phyloP scores from a whole-genome alignment of 2,797 vertebrate genomes.

The Emydoidea blandingii region DNA sequence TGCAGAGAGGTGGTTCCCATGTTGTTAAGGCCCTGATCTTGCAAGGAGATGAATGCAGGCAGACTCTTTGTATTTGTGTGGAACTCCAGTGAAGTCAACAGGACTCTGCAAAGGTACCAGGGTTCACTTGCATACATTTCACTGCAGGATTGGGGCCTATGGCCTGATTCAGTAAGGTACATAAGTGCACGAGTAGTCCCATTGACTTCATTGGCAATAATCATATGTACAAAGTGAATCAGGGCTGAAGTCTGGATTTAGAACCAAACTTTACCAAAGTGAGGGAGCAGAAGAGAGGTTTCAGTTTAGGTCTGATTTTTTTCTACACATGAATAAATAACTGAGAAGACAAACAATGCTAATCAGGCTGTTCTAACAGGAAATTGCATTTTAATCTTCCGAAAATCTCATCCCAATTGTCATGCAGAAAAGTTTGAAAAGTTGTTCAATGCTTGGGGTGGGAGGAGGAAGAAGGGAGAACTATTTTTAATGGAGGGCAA shows the following conservation, averaged over 20 bases:
- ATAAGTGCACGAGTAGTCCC: not conserved
- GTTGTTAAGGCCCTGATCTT: not conserved
- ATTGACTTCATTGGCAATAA: constrained; percentile 14
- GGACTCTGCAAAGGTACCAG: not conserved
- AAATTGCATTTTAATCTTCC: not conserved
- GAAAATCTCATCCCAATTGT: not conserved
- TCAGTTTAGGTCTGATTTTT: not conserved
- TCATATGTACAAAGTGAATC: not conserved
- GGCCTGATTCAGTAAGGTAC: constrained; percentile 1
- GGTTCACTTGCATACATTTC: not conserved
- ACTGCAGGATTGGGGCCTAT: not conserved
- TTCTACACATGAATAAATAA: not conserved
- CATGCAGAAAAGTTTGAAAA: not conserved
- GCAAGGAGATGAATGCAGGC: not conserved
- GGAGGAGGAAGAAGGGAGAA: not conserved
- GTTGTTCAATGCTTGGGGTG: not conserved
- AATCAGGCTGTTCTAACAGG: not conserved
- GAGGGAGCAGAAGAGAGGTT: not conserved
- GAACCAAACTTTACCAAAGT: not conserved
- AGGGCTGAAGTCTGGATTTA: constrained; percentile 3
- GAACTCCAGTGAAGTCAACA: not conserved
- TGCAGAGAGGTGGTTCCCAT: not conserved
- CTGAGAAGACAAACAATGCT: not conserved
- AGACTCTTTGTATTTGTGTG: not conserved
- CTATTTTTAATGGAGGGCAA: not conserved